Percentiles rank a stretch among this genome's conserved stretches.
These are phyloP conservation scores for Ophthalmolycus amberensis DNA, from an alignment of 2,113 vertebrate species.

Conservation along the genomic window DNA sequence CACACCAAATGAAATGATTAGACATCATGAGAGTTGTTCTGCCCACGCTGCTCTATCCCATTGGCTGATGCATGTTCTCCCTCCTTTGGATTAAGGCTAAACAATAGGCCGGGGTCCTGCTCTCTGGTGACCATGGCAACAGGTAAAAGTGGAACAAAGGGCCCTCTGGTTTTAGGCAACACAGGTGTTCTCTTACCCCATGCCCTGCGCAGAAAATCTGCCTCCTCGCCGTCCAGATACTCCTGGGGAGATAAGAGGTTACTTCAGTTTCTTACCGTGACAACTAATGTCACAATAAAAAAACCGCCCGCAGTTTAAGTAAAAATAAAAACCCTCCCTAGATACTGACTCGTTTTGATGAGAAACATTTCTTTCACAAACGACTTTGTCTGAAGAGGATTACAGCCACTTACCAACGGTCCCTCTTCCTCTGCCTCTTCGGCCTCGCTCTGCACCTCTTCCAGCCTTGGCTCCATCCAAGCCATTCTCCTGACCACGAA, in stretches of 20 bases:
- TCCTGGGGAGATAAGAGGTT: constrained; percentile 49
- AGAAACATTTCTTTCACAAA: not conserved
- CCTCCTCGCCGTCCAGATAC: constrained; percentile 87
- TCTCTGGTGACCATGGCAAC: constrained; percentile 80
- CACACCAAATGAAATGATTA: constrained; percentile 46
- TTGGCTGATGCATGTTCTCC: constrained; percentile 53
- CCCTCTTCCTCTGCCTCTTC: constrained; percentile 94
- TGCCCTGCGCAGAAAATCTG: constrained; percentile 97
- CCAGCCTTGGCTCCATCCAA: constrained; percentile 90
- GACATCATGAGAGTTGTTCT: constrained; percentile 26
- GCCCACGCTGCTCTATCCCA: constrained; percentile 34
- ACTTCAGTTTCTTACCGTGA: constrained; percentile 37
- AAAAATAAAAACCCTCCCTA: not conserved
- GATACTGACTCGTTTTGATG: not conserved
- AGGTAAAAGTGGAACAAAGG: constrained; percentile 71
- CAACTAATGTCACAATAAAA: constrained; percentile 68
- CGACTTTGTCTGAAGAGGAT: not conserved
- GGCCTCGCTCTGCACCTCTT: constrained; percentile 92
- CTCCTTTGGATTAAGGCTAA: constrained; percentile 67
- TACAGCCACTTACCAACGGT: constrained; percentile 76
- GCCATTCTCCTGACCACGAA: constrained; percentile 97
- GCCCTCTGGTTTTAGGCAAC: constrained; percentile 58
- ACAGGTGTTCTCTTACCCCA: constrained; percentile 91
- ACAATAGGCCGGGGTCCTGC: constrained; percentile 76
- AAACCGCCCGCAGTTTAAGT: not conserved